These are phyloP conservation scores for Takifugu flavidus DNA, from an alignment of 2,113 vertebrate genomes.

Conservation along the genomic window DNA sequence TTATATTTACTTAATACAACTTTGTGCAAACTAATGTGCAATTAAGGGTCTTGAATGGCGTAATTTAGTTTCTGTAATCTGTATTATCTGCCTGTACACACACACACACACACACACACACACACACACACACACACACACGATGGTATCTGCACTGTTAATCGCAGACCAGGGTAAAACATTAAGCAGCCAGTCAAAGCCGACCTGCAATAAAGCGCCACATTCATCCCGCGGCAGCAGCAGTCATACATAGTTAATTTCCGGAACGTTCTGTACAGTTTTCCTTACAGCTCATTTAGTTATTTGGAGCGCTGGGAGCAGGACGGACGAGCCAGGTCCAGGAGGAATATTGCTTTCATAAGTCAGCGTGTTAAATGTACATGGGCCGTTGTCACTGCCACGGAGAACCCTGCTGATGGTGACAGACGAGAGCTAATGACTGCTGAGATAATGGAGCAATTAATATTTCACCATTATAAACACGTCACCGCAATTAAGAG, in stretches of 20 bases:
- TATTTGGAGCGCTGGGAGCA: constrained; percentile 13
- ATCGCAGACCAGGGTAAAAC: constrained; percentile 34
- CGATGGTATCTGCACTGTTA: constrained; percentile 42
- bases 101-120: no score
- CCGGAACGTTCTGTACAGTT: constrained; percentile 25
- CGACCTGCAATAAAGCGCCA: constrained; percentile 31
- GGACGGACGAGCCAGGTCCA: constrained; percentile 20
- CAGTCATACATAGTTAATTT: constrained; percentile 49
- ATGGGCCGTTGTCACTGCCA: constrained; percentile 31
- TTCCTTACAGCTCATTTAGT: constrained; percentile 35
- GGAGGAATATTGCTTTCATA: background rate
- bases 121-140: background rate
- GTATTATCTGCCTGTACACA: no score
- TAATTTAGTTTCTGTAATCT: no score
- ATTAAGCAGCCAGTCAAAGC: constrained; percentile 32
- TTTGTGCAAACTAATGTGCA: no score
- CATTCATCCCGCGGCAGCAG: constrained; percentile 22
- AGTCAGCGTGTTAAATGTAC: constrained; percentile 29
- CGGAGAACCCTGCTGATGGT: constrained; percentile 25
- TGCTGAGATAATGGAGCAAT: constrained; percentile 16
- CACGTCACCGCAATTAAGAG: background rate
- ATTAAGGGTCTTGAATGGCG: no score
- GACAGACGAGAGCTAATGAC: constrained; percentile 28
- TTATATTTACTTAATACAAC: no score
- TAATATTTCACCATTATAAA: constrained; percentile 25